These are phyloP conservation scores for Ips typographus DNA, from an alignment of 1,140 invertebrate species.

Conservation along the genomic window DNA sequence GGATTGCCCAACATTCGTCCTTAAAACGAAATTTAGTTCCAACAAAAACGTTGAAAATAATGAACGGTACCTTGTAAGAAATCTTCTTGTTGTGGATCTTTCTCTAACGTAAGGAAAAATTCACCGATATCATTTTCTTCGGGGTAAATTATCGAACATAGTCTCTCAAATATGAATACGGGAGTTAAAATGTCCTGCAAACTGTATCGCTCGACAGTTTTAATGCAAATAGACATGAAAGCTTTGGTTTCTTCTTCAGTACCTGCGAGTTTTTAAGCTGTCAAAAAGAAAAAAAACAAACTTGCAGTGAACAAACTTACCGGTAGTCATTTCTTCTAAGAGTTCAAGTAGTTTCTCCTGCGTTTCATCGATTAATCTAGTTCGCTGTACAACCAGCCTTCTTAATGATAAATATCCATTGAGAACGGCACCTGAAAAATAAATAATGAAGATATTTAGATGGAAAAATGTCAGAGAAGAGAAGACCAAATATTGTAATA, in stretches of 20 bases:
- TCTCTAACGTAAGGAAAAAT: constrained; percentile 95
- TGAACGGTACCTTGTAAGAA: constrained; percentile 84
- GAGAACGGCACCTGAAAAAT: constrained; percentile 70
- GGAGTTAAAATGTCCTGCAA: constrained; percentile 92
- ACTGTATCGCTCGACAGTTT: constrained; percentile 92
- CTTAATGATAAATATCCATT: constrained; percentile 92
- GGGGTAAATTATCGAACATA: constrained; percentile 97
- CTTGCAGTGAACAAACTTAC: constrained; percentile 54
- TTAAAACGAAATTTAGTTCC: background rate
- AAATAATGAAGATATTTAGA: no score
- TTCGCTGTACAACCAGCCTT: constrained; percentile 90
- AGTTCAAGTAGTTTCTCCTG: constrained; percentile 94
- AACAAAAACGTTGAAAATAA: no score
- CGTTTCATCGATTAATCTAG: constrained; percentile 93
- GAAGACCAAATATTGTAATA: no score
- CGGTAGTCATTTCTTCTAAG: constrained; percentile 94
- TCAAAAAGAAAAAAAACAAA: constrained; percentile 18
- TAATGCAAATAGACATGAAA: constrained; percentile 96
- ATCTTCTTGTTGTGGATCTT: constrained; percentile 98
- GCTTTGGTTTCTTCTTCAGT: constrained; percentile 95
- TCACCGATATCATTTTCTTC: constrained; percentile 96
- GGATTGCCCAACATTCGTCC: constrained; percentile 96
- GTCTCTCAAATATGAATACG: constrained; percentile 95
- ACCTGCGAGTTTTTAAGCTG: no score
- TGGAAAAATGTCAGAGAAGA: no score